Evolutionary conservation across 2,113 vertebrate species (phyloP).

Genomic region (Eulacestoma nigropectus): DNA sequence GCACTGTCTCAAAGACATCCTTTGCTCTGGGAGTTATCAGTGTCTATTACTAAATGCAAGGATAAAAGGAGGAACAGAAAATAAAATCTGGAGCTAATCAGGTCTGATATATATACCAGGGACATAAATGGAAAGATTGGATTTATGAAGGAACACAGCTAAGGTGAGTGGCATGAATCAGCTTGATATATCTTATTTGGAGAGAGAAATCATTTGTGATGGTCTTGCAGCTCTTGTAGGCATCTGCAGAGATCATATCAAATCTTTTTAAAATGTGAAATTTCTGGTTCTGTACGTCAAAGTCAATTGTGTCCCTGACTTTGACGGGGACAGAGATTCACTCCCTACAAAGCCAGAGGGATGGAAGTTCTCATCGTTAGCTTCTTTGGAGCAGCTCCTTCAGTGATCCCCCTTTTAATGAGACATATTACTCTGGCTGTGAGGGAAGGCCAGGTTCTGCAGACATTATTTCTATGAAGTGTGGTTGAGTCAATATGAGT

Average conservation of each 20-base stretch:
- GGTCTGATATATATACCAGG: background rate
- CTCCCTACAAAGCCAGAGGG: background rate
- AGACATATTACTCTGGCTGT: accelerated
- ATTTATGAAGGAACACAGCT: background rate
- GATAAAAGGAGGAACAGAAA: background rate
- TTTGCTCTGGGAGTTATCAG: background rate
- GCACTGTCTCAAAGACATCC: background rate
- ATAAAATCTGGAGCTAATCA: background rate
- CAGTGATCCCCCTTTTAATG: background rate
- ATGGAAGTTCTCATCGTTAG: background rate
- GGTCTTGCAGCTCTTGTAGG: background rate
- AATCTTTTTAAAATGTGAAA: background rate
- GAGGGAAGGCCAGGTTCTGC: background rate
- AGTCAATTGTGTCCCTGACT: background rate
- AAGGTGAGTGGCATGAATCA: background rate
- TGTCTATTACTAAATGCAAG: background rate
- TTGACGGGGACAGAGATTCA: background rate
- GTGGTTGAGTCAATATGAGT: background rate
- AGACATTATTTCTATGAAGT: background rate
- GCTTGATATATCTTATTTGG: background rate
- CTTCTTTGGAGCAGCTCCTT: background rate
- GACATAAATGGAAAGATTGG: background rate
- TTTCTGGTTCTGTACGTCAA: background rate
- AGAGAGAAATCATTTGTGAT: background rate
- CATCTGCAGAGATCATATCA: background rate